Conservation (phyloP, 2,888 invertebrate species). For the Drosophila testacea region DNA sequence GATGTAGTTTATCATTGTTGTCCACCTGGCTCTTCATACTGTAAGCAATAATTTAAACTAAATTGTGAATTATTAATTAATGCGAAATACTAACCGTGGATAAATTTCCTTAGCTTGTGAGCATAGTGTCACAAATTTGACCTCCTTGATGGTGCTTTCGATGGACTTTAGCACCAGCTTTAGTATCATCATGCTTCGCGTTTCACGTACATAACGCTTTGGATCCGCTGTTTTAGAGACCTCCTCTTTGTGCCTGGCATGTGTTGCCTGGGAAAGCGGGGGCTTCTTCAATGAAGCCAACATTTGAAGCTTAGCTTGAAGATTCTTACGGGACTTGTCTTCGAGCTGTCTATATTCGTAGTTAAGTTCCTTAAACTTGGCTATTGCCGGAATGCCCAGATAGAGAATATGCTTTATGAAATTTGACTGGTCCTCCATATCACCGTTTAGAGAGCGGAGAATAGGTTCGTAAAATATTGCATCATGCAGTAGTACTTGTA, state of each 20-base stretch:
- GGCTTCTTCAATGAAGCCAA: slow-evolving; percentile 65
- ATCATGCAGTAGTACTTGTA: slow-evolving; percentile 81
- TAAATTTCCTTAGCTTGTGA: slow-evolving; percentile 82
- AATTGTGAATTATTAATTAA: neutral
- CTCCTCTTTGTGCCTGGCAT: slow-evolving; percentile 32
- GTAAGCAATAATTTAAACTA: neutral
- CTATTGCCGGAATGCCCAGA: slow-evolving; percentile 83
- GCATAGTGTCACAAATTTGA: slow-evolving; percentile 83
- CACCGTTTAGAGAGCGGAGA: slow-evolving; percentile 79
- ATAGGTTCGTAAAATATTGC: slow-evolving; percentile 84
- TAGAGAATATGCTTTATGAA: slow-evolving; percentile 83
- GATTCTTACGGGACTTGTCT: slow-evolving; percentile 74
- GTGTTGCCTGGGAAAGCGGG: neutral
- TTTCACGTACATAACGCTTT: slow-evolving; percentile 83
- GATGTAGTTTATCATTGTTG: slow-evolving; percentile 80
- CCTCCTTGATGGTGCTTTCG: slow-evolving; percentile 81
- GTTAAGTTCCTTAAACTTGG: slow-evolving; percentile 75
- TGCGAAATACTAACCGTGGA: slow-evolving; percentile 73
- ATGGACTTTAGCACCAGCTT: slow-evolving; percentile 79
- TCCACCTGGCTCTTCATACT: slow-evolving; percentile 83
- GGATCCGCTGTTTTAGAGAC: slow-evolving; percentile 42
- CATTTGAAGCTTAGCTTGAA: slow-evolving; percentile 72
- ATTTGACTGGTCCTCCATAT: slow-evolving; percentile 83
- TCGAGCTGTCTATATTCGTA: slow-evolving; percentile 78
- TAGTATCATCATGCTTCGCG: slow-evolving; percentile 82